Conservation (phyloP, 2,888 invertebrate genomes). For the Zygaena filipendulae region DNA sequence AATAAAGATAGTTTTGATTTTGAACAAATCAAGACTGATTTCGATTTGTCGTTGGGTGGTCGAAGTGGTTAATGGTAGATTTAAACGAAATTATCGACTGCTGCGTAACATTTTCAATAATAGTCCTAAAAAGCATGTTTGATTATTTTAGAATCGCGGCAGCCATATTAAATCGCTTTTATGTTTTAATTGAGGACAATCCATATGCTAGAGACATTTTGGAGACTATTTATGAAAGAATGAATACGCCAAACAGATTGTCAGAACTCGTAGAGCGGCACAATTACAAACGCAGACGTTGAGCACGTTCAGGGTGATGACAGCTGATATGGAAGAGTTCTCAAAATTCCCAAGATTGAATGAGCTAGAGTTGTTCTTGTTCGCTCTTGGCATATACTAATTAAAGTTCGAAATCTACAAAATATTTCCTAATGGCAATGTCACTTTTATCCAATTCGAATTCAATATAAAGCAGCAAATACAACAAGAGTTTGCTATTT, state of each 20-base stretch:
- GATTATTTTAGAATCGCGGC: conserved; percentile 11
- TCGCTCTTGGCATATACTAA: neutral
- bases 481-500: no score
- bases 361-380: neutral
- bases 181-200: conserved; percentile 10
- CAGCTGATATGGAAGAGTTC: conserved; percentile 11
- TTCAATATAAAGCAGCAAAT: no score
- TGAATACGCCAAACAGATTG: conserved; percentile 12
- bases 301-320: conserved; percentile 10
- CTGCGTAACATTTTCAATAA: conserved; percentile 5
- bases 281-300: conserved; percentile 13
- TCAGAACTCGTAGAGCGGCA: conserved; percentile 9
- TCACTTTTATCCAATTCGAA: no score
- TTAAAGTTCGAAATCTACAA: no score
- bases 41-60: conserved; percentile 1
- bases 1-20: no score
- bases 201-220: conserved; percentile 5
- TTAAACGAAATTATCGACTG: conserved; percentile 7
- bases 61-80: conserved; percentile 2
- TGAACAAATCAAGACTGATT: neutral
- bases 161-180: conserved; percentile 9
- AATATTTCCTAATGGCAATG: no score
- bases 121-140: conserved; percentile 5
- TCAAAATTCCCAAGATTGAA: conserved; percentile 7
- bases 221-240: conserved; percentile 9